Conservation (phyloP, 2,113 vertebrate species). For the Lycaon pictus region DNA sequence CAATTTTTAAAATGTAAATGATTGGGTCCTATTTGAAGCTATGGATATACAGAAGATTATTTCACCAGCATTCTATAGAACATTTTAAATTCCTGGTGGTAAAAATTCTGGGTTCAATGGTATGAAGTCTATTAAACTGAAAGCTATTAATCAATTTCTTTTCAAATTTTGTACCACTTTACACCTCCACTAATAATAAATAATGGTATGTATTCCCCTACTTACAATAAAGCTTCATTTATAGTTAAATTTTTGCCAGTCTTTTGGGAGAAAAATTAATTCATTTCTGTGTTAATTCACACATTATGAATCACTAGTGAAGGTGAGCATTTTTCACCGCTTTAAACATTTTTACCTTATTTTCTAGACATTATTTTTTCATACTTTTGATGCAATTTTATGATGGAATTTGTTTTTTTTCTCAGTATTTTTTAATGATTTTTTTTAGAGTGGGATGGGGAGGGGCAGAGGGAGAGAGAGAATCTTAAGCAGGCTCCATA, state of each 20-base stretch:
- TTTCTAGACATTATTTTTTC: neutral
- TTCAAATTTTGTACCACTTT: neutral
- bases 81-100: neutral
- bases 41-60: neutral
- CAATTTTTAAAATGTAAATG: neutral
- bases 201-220: neutral
- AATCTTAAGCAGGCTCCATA: neutral
- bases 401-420: neutral
- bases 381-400: neutral
- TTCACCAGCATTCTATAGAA: neutral
- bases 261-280: neutral
- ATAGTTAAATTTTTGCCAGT: neutral
- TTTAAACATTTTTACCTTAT: neutral
- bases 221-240: neutral
- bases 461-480: neutral
- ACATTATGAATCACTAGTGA: neutral
- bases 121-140: neutral
- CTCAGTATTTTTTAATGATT: neutral
- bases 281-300: neutral
- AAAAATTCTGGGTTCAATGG: neutral
- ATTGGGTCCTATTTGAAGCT: neutral
- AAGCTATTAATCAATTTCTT: neutral
- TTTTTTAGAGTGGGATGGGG: neutral
- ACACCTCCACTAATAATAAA: neutral
- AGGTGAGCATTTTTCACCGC: neutral